phyloP scores from a whole-genome alignment of 2,113 vertebrate genomes.

The Pseudolaguvia tuberculata region DNA sequence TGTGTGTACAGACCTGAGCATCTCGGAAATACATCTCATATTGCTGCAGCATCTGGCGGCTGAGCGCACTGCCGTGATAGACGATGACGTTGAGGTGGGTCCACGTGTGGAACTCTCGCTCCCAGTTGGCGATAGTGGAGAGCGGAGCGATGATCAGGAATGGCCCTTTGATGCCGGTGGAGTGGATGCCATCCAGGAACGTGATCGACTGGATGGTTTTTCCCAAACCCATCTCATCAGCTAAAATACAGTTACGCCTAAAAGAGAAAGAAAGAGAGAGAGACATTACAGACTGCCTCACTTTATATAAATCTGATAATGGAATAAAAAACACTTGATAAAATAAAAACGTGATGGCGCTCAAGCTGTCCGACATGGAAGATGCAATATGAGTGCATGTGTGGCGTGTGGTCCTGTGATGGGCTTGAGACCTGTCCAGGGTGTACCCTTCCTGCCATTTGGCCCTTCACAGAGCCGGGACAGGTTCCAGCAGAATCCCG shows the following conservation, averaged over 20 bases:
- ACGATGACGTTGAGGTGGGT: slow-evolving; percentile 93
- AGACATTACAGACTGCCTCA: slow-evolving; percentile 20
- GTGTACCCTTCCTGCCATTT: too few relatives aligned
- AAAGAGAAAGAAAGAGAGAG: slow-evolving; percentile 1
- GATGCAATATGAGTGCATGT: too few relatives aligned
- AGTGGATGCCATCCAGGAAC: slow-evolving; percentile 89
- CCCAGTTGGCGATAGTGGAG: slow-evolving; percentile 98
- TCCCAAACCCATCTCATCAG: slow-evolving; percentile 97
- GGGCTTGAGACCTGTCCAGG: too few relatives aligned
- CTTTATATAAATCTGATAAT: too few relatives aligned
- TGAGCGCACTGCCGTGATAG: slow-evolving; percentile 94
- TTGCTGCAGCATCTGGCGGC: slow-evolving; percentile 98
- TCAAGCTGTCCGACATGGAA: too few relatives aligned
- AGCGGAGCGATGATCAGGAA: slow-evolving; percentile 97
- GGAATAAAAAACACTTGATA: too few relatives aligned
- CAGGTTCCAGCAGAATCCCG: too few relatives aligned
- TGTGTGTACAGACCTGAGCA: slow-evolving; percentile 75
- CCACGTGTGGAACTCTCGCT: slow-evolving; percentile 94
- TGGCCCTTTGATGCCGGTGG: slow-evolving; percentile 83
- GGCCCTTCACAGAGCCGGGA: too few relatives aligned
- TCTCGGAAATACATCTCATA: slow-evolving; percentile 99
- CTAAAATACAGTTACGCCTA: slow-evolving; percentile 97
- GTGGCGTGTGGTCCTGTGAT: too few relatives aligned
- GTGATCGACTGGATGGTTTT: slow-evolving; percentile 99
- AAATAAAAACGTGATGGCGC: too few relatives aligned